Evolutionary conservation across 2,888 invertebrate species (phyloP).

Genomic region (Tetranychus piercei): DNA sequence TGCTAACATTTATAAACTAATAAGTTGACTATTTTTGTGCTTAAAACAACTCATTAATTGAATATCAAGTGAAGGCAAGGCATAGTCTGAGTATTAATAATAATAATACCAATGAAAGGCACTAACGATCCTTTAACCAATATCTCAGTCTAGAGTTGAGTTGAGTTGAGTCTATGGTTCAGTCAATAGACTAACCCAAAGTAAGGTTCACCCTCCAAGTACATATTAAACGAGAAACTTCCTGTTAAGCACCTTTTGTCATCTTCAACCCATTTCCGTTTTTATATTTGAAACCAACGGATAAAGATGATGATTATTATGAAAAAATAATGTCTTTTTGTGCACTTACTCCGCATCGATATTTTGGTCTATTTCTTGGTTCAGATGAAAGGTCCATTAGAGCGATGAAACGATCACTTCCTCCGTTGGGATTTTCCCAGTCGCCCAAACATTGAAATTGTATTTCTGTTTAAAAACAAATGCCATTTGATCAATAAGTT

Average conservation of each 20-base stretch:
- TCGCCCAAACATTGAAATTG: slow-evolving; percentile 46
- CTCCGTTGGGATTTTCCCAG: slow-evolving; percentile 40
- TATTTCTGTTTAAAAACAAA: slow-evolving; percentile 34
- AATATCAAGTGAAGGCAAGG: not conserved
- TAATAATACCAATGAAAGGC: not conserved
- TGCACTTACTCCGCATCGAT: slow-evolving; percentile 29
- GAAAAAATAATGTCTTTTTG: not conserved
- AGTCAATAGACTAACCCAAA: not conserved
- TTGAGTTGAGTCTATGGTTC: not conserved
- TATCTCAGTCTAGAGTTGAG: not conserved
- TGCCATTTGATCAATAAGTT: not conserved
- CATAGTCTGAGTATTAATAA: not conserved
- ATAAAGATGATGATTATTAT: not conserved
- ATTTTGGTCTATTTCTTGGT: slow-evolving; percentile 28
- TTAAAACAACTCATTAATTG: not conserved
- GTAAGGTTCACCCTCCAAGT: too few species aligned
- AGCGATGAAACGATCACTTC: slow-evolving; percentile 39
- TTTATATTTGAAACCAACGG: not conserved
- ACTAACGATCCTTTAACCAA: not conserved
- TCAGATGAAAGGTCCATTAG: slow-evolving; percentile 27
- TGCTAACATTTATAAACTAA: not conserved
- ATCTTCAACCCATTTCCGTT: slow-evolving; percentile 2
- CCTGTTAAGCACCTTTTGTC: not conserved
- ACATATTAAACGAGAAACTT: not conserved
- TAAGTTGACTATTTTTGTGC: not conserved